Conservation (phyloP, 2,888 invertebrate genomes). For the Tipula unca region DNA sequence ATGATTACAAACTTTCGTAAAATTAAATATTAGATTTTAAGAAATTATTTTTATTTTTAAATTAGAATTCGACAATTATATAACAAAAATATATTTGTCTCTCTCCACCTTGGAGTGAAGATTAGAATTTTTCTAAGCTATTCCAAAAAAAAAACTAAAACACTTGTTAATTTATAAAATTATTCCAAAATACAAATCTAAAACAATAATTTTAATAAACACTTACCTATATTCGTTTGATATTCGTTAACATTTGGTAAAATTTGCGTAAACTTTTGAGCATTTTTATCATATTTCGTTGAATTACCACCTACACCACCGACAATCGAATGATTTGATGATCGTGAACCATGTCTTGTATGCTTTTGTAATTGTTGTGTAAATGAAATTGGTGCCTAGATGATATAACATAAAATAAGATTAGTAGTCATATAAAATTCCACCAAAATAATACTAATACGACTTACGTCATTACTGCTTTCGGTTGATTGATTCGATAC, state of each 20-base stretch:
- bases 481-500: conserved; percentile 44
- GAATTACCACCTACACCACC: conserved; percentile 29
- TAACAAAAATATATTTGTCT: no score
- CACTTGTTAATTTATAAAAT: neutral
- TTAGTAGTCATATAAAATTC: no score
- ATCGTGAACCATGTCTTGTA: conserved; percentile 38
- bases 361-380: conserved; percentile 84
- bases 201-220: neutral
- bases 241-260: conserved; percentile 42
- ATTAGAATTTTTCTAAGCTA: neutral
- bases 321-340: conserved; percentile 30
- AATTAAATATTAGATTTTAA: no score
- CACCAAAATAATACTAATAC: neutral
- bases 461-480: conserved; percentile 42
- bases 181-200: neutral
- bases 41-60: no score
- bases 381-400: conserved; percentile 71
- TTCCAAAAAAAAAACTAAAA: neutral
- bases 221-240: conserved; percentile 36
- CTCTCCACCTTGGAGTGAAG: no score
- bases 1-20: no score
- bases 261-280: conserved; percentile 37
- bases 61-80: no score
- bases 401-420: no score
- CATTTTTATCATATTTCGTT: conserved; percentile 33